Base-by-base conservation (phyloP, 2,797 vertebrate species). In the Denticeps clupeoides region DNA sequence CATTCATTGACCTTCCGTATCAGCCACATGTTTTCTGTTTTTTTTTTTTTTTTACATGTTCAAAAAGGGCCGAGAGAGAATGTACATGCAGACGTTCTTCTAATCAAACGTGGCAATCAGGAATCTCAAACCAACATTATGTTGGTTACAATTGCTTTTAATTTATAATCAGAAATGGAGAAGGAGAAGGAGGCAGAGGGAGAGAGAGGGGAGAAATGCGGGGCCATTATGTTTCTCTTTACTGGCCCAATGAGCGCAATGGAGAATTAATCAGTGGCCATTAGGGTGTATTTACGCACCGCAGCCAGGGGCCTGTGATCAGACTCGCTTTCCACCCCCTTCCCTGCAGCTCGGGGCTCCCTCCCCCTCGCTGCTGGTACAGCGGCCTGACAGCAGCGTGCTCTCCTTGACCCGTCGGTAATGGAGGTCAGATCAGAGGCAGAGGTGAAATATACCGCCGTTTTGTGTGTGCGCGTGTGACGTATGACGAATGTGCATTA, bases 61-160 rank as follows among this genome's bases (percentile, higher is more conserved):
- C 47, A 56, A 64, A 68, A 64, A 67, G 62, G 60, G 58, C 57
- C 53, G 57, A 68, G 66, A 62, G 54, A 56, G 86, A 89, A 92
- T 88, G 92, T 83, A 87, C 86, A 87, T 87, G 77, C 83, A 91
- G 89, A 90, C 91, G 92, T 89, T 86, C 93, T 90, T n/a, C 89
- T 96, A 97, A 98, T 98, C 90, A 97, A 93, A 97, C 79, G 88
- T 88, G 83, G 89, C 90, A 97, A 97, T 97, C 93, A 93, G 86
- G 85, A 86, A 80, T 84, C 88, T 87, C 85, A 81, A 90, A 91
- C 87, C 89, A 82, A 88, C 80, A 78, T 76, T 83, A 84, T 80
- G 86, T 88, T 89, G 91, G 95, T 85, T 92, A 89, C 86, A 90
- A 90, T 90, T 88, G 85, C 83, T 89, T 93, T 93, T 84, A 89